These are phyloP conservation scores for Octonoba sinensis DNA, from an alignment of 2,888 invertebrate species.

Conservation along the genomic window DNA sequence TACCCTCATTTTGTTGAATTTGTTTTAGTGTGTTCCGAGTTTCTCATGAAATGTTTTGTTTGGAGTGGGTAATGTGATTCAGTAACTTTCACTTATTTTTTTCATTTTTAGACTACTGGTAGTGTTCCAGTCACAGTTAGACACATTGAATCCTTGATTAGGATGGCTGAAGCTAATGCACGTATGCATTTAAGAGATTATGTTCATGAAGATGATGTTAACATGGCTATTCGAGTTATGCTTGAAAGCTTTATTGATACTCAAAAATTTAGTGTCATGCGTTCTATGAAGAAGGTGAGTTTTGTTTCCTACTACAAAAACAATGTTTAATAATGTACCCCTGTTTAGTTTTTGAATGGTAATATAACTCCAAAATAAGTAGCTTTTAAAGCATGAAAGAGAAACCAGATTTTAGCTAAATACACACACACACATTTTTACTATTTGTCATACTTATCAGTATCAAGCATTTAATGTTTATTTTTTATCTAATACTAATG, in stretches of 20 bases:
- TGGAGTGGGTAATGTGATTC: neutral
- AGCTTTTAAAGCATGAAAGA: neutral
- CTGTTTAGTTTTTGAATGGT: too few species aligned
- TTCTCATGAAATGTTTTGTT: neutral
- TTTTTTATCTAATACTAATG: too few species aligned
- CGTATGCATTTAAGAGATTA: slow-evolving; percentile 93
- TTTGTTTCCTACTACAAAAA: slow-evolving; percentile 20
- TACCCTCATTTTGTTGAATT: too few species aligned
- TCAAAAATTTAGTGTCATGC: slow-evolving; percentile 98
- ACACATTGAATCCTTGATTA: slow-evolving; percentile 97
- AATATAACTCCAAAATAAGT: neutral
- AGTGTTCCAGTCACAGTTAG: slow-evolving; percentile 98
- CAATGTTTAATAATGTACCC: too few species aligned
- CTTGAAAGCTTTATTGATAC: slow-evolving; percentile 98
- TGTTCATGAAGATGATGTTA: slow-evolving; percentile 94
- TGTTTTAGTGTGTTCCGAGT: neutral
- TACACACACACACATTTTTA: too few species aligned
- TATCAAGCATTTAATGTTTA: too few species aligned
- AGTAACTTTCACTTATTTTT: slow-evolving; percentile 24
- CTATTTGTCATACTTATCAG: too few species aligned
- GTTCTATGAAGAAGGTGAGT: slow-evolving; percentile 88
- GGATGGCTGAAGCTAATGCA: slow-evolving; percentile 97
- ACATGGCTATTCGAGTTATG: slow-evolving; percentile 96
- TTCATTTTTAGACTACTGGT: slow-evolving; percentile 82
- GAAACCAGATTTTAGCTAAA: too few species aligned